Conservation (phyloP, 37 sponge, comb jelly and placozoan species). For the Hexactinellida sp. region DNA sequence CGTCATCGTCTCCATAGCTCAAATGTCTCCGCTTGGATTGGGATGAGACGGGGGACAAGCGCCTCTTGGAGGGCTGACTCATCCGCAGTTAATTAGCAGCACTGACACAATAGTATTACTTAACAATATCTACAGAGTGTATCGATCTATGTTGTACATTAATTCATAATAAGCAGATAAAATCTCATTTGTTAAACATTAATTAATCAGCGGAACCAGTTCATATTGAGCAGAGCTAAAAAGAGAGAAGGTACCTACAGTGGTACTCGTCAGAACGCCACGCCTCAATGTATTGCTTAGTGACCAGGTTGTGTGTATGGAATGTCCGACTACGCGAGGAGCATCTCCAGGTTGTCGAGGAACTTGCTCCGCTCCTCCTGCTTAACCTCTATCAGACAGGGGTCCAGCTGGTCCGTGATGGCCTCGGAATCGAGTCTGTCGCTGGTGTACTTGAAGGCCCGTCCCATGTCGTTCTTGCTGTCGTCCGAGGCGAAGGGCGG, state of each 20-base stretch:
- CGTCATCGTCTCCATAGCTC: no score
- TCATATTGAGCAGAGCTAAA: conserved; percentile 5
- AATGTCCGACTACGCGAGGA: not conserved
- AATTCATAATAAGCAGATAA: no score
- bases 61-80: no score
- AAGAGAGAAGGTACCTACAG: not conserved
- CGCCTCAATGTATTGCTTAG: not conserved
- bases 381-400: not conserved
- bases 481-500: not conserved
- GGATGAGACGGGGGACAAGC: no score
- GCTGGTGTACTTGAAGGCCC: conserved; percentile 1
- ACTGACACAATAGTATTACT: no score
- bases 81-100: no score
- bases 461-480: not conserved
- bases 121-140: no score
- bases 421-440: not conserved
- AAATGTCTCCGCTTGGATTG: no score
- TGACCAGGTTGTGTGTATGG: not conserved
- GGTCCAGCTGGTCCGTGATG: not conserved
- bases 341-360: not conserved
- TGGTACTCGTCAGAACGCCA: not conserved
- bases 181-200: no score
- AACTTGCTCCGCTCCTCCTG: not conserved
- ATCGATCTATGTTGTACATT: no score
- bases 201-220: not conserved